A percentile compares a stretch with the other conserved stretches of the same genome.
Conservation (phyloP, 53 echinoderm and acorn worm species). For the Stichopus horrens region DNA sequence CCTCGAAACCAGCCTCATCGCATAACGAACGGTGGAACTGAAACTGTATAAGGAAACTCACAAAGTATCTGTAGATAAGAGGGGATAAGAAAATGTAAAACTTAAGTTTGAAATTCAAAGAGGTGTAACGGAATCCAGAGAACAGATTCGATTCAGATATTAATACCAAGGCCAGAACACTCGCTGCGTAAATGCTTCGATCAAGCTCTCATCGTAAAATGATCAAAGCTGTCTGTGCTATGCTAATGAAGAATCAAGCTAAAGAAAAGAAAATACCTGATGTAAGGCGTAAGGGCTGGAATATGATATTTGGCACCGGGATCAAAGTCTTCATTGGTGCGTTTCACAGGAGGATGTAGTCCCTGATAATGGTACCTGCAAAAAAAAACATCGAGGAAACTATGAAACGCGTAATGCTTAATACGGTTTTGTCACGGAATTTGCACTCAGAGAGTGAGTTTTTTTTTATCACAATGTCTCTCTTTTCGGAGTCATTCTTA, state of each 20-base stretch:
- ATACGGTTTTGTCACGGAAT: not conserved
- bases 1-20: constrained; percentile 51
- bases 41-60: constrained; percentile 64
- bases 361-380: constrained; percentile 66
- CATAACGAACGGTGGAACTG: constrained; percentile 64
- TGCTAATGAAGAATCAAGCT: too few relatives aligned
- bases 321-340: constrained; percentile 61
- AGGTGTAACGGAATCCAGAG: too few relatives aligned
- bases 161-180: too few relatives aligned
- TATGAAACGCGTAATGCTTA: too few relatives aligned
- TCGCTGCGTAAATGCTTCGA: too few relatives aligned
- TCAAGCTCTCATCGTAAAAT: too few relatives aligned
- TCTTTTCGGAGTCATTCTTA: too few relatives aligned
- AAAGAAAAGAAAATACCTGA: constrained; percentile 50
- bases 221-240: too few relatives aligned
- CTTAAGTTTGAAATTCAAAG: too few relatives aligned
- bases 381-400: not conserved
- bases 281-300: constrained; percentile 70
- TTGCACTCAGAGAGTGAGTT: not conserved
- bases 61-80: constrained; percentile 58
- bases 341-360: constrained; percentile 52
- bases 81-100: constrained; percentile 53
- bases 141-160: too few relatives aligned
- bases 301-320: constrained; percentile 79
- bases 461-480: too few relatives aligned